Conservation (phyloP, 2,113 vertebrate species). For the Platycercus adscitus region DNA sequence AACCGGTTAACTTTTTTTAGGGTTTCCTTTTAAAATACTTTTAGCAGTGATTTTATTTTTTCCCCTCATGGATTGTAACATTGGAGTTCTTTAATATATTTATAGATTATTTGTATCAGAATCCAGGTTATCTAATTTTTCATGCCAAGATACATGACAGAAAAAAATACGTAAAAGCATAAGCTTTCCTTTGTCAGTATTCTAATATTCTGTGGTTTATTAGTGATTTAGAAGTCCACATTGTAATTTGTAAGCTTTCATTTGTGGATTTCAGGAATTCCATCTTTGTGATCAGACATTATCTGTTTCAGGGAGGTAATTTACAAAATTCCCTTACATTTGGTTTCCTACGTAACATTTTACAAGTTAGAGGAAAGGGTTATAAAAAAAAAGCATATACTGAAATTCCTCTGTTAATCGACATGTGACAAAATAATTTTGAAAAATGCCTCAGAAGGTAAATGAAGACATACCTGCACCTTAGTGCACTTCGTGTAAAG, state of each 20-base stretch:
- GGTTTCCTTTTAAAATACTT: neutral
- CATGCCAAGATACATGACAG: neutral
- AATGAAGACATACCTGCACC: neutral
- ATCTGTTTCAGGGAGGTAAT: neutral
- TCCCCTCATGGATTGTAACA: neutral
- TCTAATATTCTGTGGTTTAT: neutral
- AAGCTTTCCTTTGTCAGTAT: neutral
- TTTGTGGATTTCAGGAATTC: neutral
- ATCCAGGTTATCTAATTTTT: neutral
- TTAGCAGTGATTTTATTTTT: neutral
- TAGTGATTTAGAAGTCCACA: neutral
- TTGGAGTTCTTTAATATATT: neutral
- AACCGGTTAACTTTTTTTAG: neutral
- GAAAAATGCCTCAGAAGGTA: neutral
- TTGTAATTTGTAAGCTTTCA: neutral
- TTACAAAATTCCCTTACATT: neutral
- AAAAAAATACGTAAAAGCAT: neutral
- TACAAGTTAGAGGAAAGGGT: neutral
- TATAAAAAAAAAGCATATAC: neutral
- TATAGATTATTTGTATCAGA: neutral
- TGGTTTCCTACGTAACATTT: neutral
- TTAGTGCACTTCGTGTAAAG: neutral
- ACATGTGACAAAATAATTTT: neutral
- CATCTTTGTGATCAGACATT: neutral
- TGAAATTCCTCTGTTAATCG: neutral